Base-by-base conservation (phyloP, 1,140 invertebrate genomes). In the Pentalonia nigronervosa region DNA sequence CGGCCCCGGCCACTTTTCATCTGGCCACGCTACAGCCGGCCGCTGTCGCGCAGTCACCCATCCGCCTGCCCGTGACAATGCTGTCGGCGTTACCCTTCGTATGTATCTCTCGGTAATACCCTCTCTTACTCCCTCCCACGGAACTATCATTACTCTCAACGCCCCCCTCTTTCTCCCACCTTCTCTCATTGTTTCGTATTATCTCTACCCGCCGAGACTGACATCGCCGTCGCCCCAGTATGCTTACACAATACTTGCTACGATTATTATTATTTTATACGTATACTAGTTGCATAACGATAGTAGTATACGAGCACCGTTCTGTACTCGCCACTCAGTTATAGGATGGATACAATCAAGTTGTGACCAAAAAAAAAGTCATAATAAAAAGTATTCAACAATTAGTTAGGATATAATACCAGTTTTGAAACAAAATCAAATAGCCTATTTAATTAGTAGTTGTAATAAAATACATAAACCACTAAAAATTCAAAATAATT, bases 1-100 rank as follows among this genome's bases (percentile, higher is more conserved):
- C 48, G 47, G 21, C 36, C 9, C 30, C 41, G n/a, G 90, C 91
- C 25, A 93, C 91, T 7, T 93, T 93, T 50, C 91, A 93, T 23
- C 36, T 93, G 91, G 91, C 91, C 81, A 93, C 91, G 2, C 81
- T 93, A 48, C 91, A 93, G 20, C 91, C 91, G 9, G 34, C 25
- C 48, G 2, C 81, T 17, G 20, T 36, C 25, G 67, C 34, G 7
- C 81, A n/a, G 11, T 41, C 91, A 11, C 25, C 91, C 7, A 48
- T 93, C 47, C 81, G 91, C 6, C 25, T 87, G 17, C 76, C 56
- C 36, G 56, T 84, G n/a, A 93, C 88, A 36, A 53, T 48, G 50
- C 47, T 90, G 36, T 93, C 56, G 7, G 56, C 93, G 14, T 91
- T 91, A 45, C 88, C 84, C 86, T 67, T 93, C 47, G 90, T 93